A percentile compares a stretch with the other conserved stretches of the same genome.
Conservation (phyloP, 2,888 invertebrate genomes). For the Thera obeliscata region DNA sequence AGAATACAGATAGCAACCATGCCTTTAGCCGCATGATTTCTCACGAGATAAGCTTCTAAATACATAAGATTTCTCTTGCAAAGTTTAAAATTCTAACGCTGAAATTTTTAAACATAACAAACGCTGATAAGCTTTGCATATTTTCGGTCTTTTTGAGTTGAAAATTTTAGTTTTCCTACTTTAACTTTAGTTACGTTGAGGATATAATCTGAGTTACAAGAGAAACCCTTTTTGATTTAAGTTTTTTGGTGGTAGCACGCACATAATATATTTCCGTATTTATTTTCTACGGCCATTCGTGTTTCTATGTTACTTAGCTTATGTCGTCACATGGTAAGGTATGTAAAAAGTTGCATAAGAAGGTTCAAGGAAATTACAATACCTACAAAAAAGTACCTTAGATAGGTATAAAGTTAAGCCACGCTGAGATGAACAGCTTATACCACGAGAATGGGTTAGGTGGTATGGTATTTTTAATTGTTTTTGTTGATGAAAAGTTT, state of each 20-base stretch:
- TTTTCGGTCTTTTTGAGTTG: constrained; percentile 17
- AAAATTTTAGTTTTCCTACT: constrained; percentile 12
- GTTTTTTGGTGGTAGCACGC: not conserved
- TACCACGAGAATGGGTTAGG: too few species aligned
- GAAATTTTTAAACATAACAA: constrained; percentile 29
- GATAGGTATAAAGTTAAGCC: too few species aligned
- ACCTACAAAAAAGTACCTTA: too few species aligned
- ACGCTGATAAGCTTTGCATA: constrained; percentile 30
- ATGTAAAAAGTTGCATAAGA: too few species aligned
- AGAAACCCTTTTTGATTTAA: not conserved
- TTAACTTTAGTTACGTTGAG: too few species aligned
- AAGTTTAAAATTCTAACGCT: constrained; percentile 31
- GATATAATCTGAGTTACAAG: constrained; percentile 11
- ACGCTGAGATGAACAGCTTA: too few species aligned
- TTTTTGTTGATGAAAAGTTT: too few species aligned
- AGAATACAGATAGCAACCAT: constrained; percentile 18
- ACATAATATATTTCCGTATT: not conserved
- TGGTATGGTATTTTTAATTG: too few species aligned
- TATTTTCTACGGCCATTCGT: too few species aligned
- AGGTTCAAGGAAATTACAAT: too few species aligned
- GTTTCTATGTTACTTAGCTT: too few species aligned
- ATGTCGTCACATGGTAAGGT: too few species aligned
- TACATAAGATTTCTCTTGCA: constrained; percentile 38
- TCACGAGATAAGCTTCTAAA: constrained; percentile 48
- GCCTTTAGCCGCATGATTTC: constrained; percentile 40